Base-by-base conservation (phyloP, 2,888 invertebrate species). In the Polydrusus tereticollis region DNA sequence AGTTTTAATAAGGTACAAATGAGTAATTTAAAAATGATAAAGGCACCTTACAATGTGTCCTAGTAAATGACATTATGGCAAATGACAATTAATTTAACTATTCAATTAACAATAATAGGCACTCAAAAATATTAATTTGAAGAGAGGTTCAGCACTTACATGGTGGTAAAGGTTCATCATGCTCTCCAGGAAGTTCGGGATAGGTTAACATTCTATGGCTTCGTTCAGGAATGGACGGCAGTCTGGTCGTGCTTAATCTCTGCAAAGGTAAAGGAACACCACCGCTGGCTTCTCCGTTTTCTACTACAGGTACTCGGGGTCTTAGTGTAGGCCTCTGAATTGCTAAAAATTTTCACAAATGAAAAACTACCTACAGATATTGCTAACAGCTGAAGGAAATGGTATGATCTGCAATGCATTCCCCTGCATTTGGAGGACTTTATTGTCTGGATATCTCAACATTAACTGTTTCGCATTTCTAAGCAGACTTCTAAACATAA, bases 81-180 rank as follows among this genome's bases (percentile, higher is more conserved):
- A n/a, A n/a, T n/a, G n/a, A n/a, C n/a, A n/a, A n/a, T n/a, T n/a
- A n/a, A n/a, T n/a, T n/a, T n/a, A n/a, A 4, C 29, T 29, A 29
- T 29, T 5, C 7, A 7, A 7, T 29, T 29, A 29, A 29, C 29
- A 7, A 29, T 29, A 29, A 5, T 7, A 4, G 5, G 29, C 7
- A 29, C 5, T 29, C 5, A 36, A 36, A 10, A 36, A 12, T n/a
- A 36, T 36, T 29, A 7, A 29, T 5, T 4, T 29, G 7, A 29
- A 29, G 7, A 29, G 7, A 7, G 4, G 7, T 29, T 29, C 7
- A 29, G 4, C 4, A 60, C 89, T 88, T 87, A 94, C 95, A 94
- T 80, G 94, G 92, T 52, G 97, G 97, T 76, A 97, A 86, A 12
- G 96, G 94, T 82, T 95, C 95, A 79, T 95, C 94, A 74, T 89